Conservation (phyloP, 2,888 invertebrate species). For the Nemurella pictetii region DNA sequence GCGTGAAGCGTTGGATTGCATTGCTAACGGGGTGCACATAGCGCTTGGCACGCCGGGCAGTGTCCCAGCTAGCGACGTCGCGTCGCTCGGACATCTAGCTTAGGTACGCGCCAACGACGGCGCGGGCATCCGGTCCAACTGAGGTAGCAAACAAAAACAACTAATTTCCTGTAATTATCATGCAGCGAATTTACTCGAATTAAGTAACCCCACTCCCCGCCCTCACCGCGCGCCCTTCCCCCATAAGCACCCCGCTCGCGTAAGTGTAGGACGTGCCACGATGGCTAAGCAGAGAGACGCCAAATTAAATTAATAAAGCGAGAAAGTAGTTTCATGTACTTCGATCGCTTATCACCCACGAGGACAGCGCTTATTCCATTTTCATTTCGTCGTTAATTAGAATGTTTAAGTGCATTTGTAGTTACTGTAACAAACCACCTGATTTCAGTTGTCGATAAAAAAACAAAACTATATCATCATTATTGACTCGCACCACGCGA, state of each 20-base stretch:
- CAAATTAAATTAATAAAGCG: slow-evolving; percentile 38
- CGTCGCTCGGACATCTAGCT: background rate
- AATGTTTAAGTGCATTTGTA: slow-evolving; percentile 23
- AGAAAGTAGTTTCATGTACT: slow-evolving; percentile 13
- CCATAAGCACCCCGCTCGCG: too few species aligned
- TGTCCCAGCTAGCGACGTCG: too few species aligned
- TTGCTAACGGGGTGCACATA: too few species aligned
- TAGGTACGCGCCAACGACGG: too few species aligned
- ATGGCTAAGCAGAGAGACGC: background rate
- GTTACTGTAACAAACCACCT: slow-evolving; percentile 19
- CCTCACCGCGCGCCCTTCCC: too few species aligned
- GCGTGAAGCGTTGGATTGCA: too few species aligned
- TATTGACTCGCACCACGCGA: slow-evolving; percentile 25
- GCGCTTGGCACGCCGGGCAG: too few species aligned
- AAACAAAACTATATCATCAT: slow-evolving; percentile 14
- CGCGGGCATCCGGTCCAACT: background rate
- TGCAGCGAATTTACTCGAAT: slow-evolving; percentile 7
- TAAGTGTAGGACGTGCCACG: background rate
- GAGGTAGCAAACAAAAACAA: background rate
- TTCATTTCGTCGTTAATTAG: slow-evolving; percentile 2
- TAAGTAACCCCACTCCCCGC: background rate
- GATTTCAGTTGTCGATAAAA: slow-evolving; percentile 21
- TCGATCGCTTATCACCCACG: background rate
- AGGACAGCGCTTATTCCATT: background rate
- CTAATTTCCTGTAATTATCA: slow-evolving; percentile 37